Evolutionary conservation across 2,888 invertebrate species (phyloP).

Genomic region (Clitarchus hookeri): DNA sequence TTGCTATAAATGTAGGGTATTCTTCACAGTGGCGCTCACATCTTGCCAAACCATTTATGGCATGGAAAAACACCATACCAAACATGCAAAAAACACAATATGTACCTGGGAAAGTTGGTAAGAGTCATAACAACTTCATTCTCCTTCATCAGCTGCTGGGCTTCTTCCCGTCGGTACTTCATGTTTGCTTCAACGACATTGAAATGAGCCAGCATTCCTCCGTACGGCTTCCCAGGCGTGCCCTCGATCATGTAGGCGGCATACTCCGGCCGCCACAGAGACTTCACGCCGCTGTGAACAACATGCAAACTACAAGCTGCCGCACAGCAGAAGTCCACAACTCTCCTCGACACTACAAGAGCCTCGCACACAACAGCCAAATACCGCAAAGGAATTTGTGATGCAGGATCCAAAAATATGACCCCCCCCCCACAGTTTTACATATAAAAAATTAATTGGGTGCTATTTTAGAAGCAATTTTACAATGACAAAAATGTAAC

Average conservation of each 20-base stretch:
- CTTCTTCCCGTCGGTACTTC: conserved; percentile 86
- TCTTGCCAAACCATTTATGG: too few species aligned
- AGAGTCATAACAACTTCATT: conserved; percentile 89
- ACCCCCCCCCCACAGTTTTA: too few species aligned
- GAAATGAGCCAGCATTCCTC: conserved; percentile 93
- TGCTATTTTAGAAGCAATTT: too few species aligned
- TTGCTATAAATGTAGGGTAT: too few species aligned
- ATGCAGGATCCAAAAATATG: too few species aligned
- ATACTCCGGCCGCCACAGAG: conserved; percentile 97
- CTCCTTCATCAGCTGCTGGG: conserved; percentile 70
- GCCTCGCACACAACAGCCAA: too few species aligned
- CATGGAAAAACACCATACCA: too few species aligned
- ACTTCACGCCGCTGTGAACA: conserved; percentile 69
- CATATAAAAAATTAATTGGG: too few species aligned
- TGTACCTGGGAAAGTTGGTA: conserved; percentile 90
- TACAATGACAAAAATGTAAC: too few species aligned
- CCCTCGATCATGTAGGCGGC: conserved; percentile 99
- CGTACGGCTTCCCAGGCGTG: conserved; percentile 95
- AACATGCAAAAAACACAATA: background rate
- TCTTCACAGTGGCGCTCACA: too few species aligned
- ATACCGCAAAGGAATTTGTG: too few species aligned
- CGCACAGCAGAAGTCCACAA: background rate
- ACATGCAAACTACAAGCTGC: background rate
- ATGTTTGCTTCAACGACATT: conserved; percentile 99
- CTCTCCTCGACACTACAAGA: background rate